Evolutionary conservation across 2,113 vertebrate species (phyloP), one percentile per base, ranked within the genome.

Genomic region (Ciconia boyciana): DNA sequence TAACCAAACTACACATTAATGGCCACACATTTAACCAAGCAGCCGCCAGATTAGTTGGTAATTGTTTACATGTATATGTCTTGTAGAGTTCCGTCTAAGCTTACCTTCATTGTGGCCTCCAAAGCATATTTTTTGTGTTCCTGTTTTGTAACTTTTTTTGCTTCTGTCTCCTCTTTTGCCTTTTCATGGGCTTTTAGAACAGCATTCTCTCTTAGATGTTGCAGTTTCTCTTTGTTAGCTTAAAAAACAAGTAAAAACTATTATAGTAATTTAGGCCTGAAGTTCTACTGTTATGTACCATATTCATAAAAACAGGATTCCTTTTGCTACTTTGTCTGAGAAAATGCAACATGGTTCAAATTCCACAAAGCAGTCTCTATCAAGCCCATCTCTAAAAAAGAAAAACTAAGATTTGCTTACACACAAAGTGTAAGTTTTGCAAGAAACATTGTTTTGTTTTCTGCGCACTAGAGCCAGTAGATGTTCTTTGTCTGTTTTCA

Each of bases 101-200:
- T 95, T 96, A 99, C 99, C 99, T 98, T 98, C 98, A 99, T 99
- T 97, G 98, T 98, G 66, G 98, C 98, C 90, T 98, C 97, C 93
- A 99, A 96, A 15, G 99, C 93, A 39, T 98, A 99, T 75, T 98
- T 99, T 66, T 97, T 98, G 66, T 99, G 98, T 66, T 98, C 97
- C 58, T 98, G 97, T 83, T 96, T 98, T 95, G 96, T 97, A 75
- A 88, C 61, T 24, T 97, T 97, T 96, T 98, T 99, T 76, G 98
- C 97, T 94, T 97, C 97, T 5, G 68, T 83, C 55, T 98, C 96
- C 36, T 98, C 96, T 68, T 96, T 98, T 26, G 98, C 97, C 78
- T 98, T 99, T 78, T 99, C 97, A 44, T 99, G 98, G 71, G 98
- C 97, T 98, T 98, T 98, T 51, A 97, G 49, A 89, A 99, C 83